A percentile compares a stretch with the other conserved stretches of the same genome.
phyloP scores from a whole-genome alignment of 2,113 vertebrate genomes.

The Tachuris rubrigastra region DNA sequence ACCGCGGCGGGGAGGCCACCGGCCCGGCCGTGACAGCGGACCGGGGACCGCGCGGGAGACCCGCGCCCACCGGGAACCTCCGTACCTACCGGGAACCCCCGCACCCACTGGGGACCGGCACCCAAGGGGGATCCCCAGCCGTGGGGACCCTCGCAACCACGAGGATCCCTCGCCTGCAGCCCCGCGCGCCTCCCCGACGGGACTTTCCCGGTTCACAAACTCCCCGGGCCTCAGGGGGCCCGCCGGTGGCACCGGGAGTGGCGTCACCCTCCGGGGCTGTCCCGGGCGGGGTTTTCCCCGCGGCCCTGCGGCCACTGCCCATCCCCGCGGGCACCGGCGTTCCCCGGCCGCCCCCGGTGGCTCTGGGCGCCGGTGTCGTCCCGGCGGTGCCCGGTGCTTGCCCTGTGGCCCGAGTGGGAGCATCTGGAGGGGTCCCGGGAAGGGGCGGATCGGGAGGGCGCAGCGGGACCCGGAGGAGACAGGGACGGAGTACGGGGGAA shows the following conservation, averaged over 20 bases:
- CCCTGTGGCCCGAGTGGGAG: neutral
- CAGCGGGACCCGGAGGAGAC: neutral
- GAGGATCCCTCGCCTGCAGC: neutral
- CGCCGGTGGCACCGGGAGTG: neutral
- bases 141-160: too few relatives aligned
- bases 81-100: neutral
- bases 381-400: neutral
- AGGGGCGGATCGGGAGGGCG: neutral
- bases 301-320: neutral
- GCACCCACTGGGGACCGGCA: neutral
- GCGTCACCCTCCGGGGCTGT: neutral
- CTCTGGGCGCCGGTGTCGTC: neutral
- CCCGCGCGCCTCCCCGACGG: neutral
- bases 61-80: neutral
- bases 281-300: neutral
- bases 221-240: neutral
- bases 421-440: neutral
- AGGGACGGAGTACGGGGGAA: neutral
- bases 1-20: neutral
- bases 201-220: neutral
- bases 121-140: neutral
- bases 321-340: neutral
- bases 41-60: too few relatives aligned
- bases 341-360: neutral
- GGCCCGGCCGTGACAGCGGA: neutral